Evolutionary conservation across 2,113 vertebrate genomes (phyloP).

Genomic region (Apodemus sylvaticus): DNA sequence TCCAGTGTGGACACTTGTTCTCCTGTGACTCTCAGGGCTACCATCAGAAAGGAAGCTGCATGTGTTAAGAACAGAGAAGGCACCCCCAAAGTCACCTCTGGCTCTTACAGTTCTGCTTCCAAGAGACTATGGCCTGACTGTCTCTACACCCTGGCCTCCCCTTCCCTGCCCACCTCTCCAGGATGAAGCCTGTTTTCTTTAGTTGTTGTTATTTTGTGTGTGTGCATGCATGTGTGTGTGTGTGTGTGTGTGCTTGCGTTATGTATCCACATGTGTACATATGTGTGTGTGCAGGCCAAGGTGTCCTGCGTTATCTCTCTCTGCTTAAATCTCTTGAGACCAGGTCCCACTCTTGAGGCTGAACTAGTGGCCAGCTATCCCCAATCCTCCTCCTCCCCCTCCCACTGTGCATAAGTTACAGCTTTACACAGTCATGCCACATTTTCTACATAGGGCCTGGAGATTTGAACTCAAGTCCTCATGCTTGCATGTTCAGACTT

Average conservation of each 20-base stretch:
- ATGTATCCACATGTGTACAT: neutral
- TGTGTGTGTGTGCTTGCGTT: neutral
- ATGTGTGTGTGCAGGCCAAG: neutral
- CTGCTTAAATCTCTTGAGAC: neutral
- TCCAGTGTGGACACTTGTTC: neutral
- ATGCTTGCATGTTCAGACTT: neutral
- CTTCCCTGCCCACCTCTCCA: neutral
- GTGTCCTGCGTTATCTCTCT: neutral
- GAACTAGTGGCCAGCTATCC: neutral
- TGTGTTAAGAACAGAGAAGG: neutral
- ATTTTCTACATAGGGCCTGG: neutral
- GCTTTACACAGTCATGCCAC: neutral
- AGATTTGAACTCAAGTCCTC: neutral
- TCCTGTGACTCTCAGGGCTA: neutral
- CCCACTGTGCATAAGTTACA: neutral
- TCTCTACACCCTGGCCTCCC: no score
- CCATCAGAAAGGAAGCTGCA: neutral
- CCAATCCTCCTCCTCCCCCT: no score
- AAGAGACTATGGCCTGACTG: rapidly evolving
- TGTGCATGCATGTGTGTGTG: neutral
- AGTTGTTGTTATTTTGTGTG: neutral
- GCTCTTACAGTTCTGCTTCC: neutral
- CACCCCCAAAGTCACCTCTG: neutral
- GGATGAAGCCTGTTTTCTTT: neutral
- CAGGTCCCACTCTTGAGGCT: neutral